Evolutionary conservation across 53 echinoderm and acorn worm genomes (phyloP), one percentile per base, ranked within the genome.

Genomic region (Echinometra lucunter): DNA sequence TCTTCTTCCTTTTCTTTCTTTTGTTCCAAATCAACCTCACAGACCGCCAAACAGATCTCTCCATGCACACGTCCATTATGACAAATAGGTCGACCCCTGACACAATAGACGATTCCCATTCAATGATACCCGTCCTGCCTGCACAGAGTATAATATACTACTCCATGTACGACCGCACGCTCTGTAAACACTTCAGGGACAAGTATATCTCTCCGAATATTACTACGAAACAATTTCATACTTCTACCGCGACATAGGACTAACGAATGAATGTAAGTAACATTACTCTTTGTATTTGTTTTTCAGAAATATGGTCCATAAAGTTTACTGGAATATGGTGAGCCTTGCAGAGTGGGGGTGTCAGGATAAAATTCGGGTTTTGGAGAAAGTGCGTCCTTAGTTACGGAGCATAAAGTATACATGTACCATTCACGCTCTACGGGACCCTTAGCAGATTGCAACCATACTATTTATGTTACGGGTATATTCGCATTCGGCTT

Each of bases 371-470:
- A 72, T 8, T 34, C 72, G 35, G 72, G 72, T 13, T 72, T 35
- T 11, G 35, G 72, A 13, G 72, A 72, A 72, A 72, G 83, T 83
- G 83, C 83, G 83, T 83, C 83, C 83, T 83, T 83, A 83, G 83
- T 83, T 44, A 83, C 83, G 25, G 83, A 25, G 83, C 44, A 45
- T 44, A 72, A 15, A 32, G 16, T 6, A 35, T 15, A 32, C 72
- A 12, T 6, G 72, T 15, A 32, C 72, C 35, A 72, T 30, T 72
- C 72, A 32, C 35, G 32, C 28, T 35, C 28, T 7, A 35, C 72
- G 32, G 35, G 35, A 72, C 72, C 28, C 35, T 72, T 72, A 13
- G 30, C 63, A 63, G 2, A 25, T 72, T 32, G n/a, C 9, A 69
- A 28, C 0, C n/a, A n/a, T n/a, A n/a, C n/a, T n/a, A n/a, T n/a